Conservation (phyloP, 1,140 invertebrate genomes). For the Leptonema lineaticorne region DNA sequence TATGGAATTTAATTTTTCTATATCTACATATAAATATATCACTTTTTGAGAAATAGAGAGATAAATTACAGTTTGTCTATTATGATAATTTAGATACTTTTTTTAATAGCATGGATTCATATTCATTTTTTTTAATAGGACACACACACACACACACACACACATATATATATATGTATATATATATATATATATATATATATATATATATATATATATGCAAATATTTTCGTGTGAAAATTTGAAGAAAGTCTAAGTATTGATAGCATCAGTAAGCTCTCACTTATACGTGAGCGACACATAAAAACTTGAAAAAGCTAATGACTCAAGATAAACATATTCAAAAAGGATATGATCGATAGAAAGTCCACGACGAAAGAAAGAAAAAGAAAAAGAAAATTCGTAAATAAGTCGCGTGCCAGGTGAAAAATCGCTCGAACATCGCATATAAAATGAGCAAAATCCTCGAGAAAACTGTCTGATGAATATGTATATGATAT, state of each 20-base stretch:
- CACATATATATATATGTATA: not conserved
- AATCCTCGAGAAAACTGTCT: not conserved
- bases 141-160: too few species aligned
- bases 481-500: too few species aligned
- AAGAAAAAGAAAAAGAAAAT: too few species aligned
- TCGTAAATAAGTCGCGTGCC: not conserved
- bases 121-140: too few species aligned
- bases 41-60: too few species aligned
- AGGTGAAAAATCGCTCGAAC: not conserved
- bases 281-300: constrained; percentile 4
- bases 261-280: constrained; percentile 11
- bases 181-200: not conserved
- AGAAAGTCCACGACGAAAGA: too few species aligned
- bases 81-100: too few species aligned
- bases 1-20: too few species aligned
- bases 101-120: too few species aligned
- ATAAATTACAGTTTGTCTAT: too few species aligned
- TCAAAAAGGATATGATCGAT: constrained; percentile 13
- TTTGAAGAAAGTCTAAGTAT: not conserved
- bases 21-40: too few species aligned
- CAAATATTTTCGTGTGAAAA: not conserved
- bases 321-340: constrained; percentile 1
- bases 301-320: not conserved
- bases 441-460: not conserved
- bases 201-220: not conserved